Percentiles rank a stretch among this genome's conserved stretches.
Conservation (phyloP, 2,113 vertebrate species). For the Phylloscopus whistleri region DNA sequence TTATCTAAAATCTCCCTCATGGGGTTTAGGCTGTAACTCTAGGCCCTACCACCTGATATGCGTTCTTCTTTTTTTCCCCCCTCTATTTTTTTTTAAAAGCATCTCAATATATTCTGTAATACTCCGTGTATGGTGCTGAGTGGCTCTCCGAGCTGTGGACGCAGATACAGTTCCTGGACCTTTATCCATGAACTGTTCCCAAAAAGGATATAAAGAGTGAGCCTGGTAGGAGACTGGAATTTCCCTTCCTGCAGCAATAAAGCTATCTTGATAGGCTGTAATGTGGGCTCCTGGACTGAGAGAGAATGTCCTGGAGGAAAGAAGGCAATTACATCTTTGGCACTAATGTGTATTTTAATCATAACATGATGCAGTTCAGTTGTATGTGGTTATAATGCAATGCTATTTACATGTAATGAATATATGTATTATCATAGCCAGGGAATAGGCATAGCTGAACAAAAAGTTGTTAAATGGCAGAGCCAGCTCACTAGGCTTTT, state of each 20-base stretch:
- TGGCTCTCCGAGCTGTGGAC: not conserved
- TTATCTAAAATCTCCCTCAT: not conserved
- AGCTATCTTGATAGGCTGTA: not conserved
- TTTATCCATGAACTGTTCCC: not conserved
- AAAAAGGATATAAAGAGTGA: not conserved
- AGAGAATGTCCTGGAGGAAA: not conserved
- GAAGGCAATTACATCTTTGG: not conserved
- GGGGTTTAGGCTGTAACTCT: not conserved
- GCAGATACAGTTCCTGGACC: not conserved
- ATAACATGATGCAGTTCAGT: not conserved
- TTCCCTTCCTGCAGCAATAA: not conserved
- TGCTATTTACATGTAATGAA: constrained; percentile 7
- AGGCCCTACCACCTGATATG: not conserved
- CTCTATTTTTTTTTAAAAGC: not conserved
- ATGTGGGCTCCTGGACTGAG: not conserved
- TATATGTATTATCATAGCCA: not conserved
- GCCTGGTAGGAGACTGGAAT: not conserved
- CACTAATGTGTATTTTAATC: not conserved
- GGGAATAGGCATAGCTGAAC: constrained; percentile 5
- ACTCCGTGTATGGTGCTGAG: not conserved
- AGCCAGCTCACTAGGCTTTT: not conserved
- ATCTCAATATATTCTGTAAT: not conserved
- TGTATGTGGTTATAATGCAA: not conserved
- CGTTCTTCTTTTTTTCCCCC: rapidly evolving
- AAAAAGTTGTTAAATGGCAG: not conserved